Percentiles rank a stretch among this genome's conserved stretches.
phyloP scores from a whole-genome alignment of 2,888 invertebrate genomes.

The Amphipyra berbera region DNA sequence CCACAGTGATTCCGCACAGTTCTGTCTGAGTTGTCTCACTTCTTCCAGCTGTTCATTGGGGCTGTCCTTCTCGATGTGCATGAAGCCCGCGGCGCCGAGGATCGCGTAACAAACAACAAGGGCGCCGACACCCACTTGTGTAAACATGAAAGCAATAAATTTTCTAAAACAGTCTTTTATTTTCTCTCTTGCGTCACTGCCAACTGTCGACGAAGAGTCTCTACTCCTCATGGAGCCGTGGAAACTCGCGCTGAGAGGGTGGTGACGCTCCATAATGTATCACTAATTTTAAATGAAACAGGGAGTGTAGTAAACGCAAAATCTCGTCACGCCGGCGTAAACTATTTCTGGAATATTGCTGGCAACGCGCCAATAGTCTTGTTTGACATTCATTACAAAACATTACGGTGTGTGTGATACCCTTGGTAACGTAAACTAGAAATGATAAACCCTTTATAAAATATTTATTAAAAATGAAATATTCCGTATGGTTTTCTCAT shows the following conservation, averaged over 20 bases:
- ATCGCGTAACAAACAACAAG: slow-evolving; percentile 96
- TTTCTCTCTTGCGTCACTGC: slow-evolving; percentile 92
- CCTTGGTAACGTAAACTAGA: slow-evolving; percentile 14
- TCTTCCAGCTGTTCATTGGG: slow-evolving; percentile 86
- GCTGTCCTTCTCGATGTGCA: slow-evolving; percentile 93
- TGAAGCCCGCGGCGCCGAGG: slow-evolving; percentile 95
- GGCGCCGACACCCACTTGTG: slow-evolving; percentile 97
- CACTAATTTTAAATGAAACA: slow-evolving; percentile 49
- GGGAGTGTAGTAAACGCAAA: slow-evolving; percentile 61
- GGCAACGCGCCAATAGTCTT: slow-evolving; percentile 76
- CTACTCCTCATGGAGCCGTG: slow-evolving; percentile 91
- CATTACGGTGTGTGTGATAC: slow-evolving; percentile 45
- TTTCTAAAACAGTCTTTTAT: slow-evolving; percentile 96
- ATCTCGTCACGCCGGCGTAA: slow-evolving; percentile 61
- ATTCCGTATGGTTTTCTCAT: too few species aligned
- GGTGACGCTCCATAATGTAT: slow-evolving; percentile 77
- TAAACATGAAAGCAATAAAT: slow-evolving; percentile 97
- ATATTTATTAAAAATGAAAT: background rate
- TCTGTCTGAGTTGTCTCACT: slow-evolving; percentile 86
- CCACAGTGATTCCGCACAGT: slow-evolving; percentile 92
- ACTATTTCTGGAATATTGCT: slow-evolving; percentile 81
- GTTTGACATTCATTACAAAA: slow-evolving; percentile 77
- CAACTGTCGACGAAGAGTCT: slow-evolving; percentile 92
- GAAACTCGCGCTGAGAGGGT: slow-evolving; percentile 78
- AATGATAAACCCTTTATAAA: background rate